Conservation (phyloP, 1,140 invertebrate genomes). For the Pygmarrhopalites habei region DNA sequence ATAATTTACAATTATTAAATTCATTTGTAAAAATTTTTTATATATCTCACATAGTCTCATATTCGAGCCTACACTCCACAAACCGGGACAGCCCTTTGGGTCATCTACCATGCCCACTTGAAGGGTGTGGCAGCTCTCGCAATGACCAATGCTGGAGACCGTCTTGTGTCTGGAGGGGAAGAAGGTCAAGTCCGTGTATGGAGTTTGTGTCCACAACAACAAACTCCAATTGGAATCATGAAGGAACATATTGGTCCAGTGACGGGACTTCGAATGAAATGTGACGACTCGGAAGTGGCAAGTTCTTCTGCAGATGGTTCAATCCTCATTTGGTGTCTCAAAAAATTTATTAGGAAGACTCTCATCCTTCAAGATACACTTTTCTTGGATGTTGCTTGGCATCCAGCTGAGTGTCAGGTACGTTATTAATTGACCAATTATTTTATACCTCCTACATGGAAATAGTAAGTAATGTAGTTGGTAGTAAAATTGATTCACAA, state of each 20-base stretch:
- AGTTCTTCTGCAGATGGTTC: conserved; percentile 75
- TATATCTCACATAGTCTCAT: conserved; percentile 8
- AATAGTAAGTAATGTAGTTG: too few species aligned
- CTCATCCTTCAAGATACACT: conserved; percentile 81
- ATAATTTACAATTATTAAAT: background rate
- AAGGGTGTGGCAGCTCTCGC: conserved; percentile 67
- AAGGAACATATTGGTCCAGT: conserved; percentile 85
- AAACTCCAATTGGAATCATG: conserved; percentile 59
- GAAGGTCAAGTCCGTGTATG: conserved; percentile 58
- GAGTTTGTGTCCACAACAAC: conserved; percentile 57
- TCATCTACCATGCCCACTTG: conserved; percentile 73
- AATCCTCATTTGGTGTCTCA: conserved; percentile 74
- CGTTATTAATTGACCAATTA: background rate
- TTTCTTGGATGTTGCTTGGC: conserved; percentile 72
- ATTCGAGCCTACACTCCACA: conserved; percentile 75
- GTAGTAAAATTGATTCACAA: too few species aligned
- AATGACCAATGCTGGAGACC: conserved; percentile 60
- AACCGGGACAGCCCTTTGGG: conserved; percentile 67
- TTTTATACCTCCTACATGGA: too few species aligned
- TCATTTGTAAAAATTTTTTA: conserved; percentile 17
- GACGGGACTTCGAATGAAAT: conserved; percentile 68
- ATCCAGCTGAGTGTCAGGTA: conserved; percentile 53
- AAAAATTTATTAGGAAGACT: conserved; percentile 61
- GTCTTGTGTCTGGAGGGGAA: conserved; percentile 74
- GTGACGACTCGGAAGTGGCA: conserved; percentile 67